Conservation (phyloP, 2,113 vertebrate species). For the Australoheros scitulus region DNA sequence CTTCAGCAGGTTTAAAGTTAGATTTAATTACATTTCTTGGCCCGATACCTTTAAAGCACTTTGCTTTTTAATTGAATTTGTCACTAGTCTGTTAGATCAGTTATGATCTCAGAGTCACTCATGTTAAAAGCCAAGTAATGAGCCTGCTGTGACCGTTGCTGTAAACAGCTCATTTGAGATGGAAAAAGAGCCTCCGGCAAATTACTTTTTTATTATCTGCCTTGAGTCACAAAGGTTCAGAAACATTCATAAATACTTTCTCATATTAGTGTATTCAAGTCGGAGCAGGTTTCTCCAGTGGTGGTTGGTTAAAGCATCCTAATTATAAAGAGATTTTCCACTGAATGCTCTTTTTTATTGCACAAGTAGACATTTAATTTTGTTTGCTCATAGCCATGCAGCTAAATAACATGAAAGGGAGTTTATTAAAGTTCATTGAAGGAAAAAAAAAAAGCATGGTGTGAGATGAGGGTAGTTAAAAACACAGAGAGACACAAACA, state of each 20-base stretch:
- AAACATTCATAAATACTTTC: not conserved
- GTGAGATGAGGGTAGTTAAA: not conserved
- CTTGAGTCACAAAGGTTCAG: not conserved
- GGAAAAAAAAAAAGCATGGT: not conserved
- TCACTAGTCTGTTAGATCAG: not conserved
- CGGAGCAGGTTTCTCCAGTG: not conserved
- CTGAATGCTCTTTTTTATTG: not conserved
- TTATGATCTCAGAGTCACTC: not conserved
- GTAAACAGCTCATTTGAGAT: no score
- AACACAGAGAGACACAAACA: not conserved
- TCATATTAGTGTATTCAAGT: not conserved
- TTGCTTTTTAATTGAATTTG: not conserved
- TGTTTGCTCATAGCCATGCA: not conserved
- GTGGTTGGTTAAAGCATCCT: not conserved
- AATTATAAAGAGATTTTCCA: not conserved
- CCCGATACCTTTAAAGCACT: not conserved
- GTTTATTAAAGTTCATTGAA: not conserved
- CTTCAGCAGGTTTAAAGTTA: not conserved
- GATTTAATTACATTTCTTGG: not conserved
- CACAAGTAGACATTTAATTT: not conserved
- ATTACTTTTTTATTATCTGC: not conserved
- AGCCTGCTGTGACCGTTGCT: no score
- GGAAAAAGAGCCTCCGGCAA: not conserved
- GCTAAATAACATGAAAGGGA: not conserved
- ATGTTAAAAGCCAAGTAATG: no score